These are phyloP conservation scores for Gopherus flavomarginatus DNA, from an alignment of 2,113 vertebrate species.

Conservation along the genomic window DNA sequence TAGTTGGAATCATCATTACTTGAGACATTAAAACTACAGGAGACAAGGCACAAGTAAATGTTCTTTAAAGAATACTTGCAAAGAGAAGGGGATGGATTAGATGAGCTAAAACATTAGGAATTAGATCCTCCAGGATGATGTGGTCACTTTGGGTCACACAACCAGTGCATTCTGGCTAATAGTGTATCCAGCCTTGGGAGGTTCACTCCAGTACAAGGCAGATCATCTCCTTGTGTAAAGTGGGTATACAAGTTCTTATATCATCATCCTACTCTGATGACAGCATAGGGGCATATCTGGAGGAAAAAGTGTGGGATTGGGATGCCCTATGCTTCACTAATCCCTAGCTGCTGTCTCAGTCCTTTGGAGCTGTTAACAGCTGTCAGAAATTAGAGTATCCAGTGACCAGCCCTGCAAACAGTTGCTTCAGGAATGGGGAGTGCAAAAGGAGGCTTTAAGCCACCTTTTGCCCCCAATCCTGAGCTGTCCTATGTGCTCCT, in stretches of 20 bases:
- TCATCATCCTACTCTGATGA: neutral
- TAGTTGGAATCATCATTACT: neutral
- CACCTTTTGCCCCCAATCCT: neutral
- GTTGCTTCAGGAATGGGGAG: neutral
- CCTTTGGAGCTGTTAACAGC: neutral
- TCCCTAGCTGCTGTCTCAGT: neutral
- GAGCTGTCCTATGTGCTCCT: neutral
- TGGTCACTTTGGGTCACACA: neutral
- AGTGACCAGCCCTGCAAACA: neutral
- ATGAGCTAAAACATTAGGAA: neutral
- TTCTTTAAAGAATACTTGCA: neutral
- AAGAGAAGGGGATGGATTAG: neutral
- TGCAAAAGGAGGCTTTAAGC: neutral
- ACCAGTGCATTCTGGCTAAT: neutral
- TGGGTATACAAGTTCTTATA: neutral
- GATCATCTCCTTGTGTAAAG: neutral
- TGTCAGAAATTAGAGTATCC: neutral
- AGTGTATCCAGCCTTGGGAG: neutral
- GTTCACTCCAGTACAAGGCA: fast-evolving
- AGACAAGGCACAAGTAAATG: neutral
- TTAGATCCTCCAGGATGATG: neutral
- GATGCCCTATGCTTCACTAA: neutral
- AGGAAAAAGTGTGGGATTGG: neutral
- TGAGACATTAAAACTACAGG: neutral
- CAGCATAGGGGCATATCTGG: neutral